Evolutionary conservation across 2,888 invertebrate genomes (phyloP), one percentile per base, ranked within the genome.

Genomic region (Diadegma fenestrale): DNA sequence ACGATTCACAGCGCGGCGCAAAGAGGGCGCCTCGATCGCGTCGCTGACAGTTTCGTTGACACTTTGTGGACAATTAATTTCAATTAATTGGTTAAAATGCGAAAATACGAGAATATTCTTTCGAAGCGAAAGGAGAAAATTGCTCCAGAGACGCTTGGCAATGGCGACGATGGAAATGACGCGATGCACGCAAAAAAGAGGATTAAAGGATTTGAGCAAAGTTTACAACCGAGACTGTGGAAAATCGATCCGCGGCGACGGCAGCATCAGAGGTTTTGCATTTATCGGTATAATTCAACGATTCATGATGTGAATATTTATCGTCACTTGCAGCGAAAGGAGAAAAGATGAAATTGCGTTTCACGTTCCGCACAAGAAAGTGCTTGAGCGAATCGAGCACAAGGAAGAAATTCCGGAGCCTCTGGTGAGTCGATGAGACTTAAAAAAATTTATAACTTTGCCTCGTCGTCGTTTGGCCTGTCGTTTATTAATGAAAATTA

Each of bases 311-410:
- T 10, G 17, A 14, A 1, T 45, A 22, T 66, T 12, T 43, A 19
- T 4, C 33, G 12, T 12, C 8, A 8, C 30, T 33, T 37, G 37
- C 37, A 37, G 37, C 37, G 37, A 37, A 37, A 93, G 92, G 30
- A 87, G 84, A 22, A 82, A 85, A 63, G 89, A 92, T 82, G 91
- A 91, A 69, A 93, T 96, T 68, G 95, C 95, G 7, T 96, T 96
- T 89, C 95, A 96, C 89, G 92, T 95, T 80, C 96, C 96, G 0
- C 96, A 96, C 89, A 95, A 95, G 88, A 95, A 95, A 88, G 91
- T 96, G 33, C 90, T 96, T 84, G 95, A 96, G 87, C 95, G 95
- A 92, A 95, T 96, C 80, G 96, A 96, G 91, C 94, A 94, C 89
- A 95, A 95, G 43, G 94, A 94, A 87, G 93, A 94, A 84, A 93